A percentile compares a stretch with the other conserved stretches of the same genome.
These are phyloP conservation scores for Callyntrura sp. DNA, from an alignment of 2,888 invertebrate genomes.

Conservation along the genomic window DNA sequence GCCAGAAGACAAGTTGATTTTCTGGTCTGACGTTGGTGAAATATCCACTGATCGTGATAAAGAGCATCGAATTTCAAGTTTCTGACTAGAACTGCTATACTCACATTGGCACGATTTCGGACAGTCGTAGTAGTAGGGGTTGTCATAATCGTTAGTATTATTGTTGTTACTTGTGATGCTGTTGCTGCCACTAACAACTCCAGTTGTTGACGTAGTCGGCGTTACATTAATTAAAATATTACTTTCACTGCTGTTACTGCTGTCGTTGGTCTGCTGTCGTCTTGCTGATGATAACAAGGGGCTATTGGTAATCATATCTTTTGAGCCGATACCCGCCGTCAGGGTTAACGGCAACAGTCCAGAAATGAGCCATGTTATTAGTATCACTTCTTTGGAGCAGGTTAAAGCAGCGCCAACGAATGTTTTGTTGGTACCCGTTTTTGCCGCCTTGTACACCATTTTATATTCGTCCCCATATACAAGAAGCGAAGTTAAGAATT, in stretches of 20 bases:
- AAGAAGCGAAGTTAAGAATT: background rate
- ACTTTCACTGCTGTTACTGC: background rate
- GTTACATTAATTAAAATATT: background rate
- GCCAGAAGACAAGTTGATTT: constrained; percentile 57
- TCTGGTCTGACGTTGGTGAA: constrained; percentile 1
- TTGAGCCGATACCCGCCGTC: constrained; percentile 62
- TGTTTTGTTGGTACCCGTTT: constrained; percentile 45
- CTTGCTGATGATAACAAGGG: constrained; percentile 8
- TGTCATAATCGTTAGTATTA: constrained; percentile 7
- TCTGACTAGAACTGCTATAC: constrained; percentile 74
- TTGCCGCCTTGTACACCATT: constrained; percentile 44
- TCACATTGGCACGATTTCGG: constrained; percentile 76
- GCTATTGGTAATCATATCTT: constrained; percentile 9
- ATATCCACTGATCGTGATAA: background rate
- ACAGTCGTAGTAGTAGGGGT: constrained; percentile 62
- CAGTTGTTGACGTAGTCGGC: background rate
- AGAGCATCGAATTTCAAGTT: constrained; percentile 71
- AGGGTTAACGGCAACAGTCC: constrained; percentile 59
- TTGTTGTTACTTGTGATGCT: background rate
- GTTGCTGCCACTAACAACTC: background rate
- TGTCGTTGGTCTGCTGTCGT: constrained; percentile 1
- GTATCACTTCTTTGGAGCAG: constrained; percentile 15
- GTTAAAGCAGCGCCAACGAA: background rate
- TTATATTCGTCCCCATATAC: constrained; percentile 57
- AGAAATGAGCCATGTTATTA: constrained; percentile 63